These are phyloP conservation scores for Harlomillsia oculata DNA, from an alignment of 1,140 invertebrate genomes.

Conservation along the genomic window DNA sequence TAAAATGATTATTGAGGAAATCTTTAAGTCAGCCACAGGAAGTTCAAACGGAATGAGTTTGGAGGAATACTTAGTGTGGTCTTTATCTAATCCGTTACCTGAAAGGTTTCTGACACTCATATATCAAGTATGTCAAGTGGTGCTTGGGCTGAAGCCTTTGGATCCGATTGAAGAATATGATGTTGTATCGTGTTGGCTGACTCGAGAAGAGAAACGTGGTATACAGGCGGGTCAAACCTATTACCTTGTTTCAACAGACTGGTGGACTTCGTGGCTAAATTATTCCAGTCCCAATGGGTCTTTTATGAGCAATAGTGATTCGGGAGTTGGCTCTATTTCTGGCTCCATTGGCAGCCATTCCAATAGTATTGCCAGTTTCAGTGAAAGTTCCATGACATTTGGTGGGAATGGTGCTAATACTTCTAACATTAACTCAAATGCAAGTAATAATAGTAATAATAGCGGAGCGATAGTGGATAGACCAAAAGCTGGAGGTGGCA, in stretches of 20 bases:
- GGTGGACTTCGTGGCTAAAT: conserved; percentile 69
- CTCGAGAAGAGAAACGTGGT: conserved; percentile 60
- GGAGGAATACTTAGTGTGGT: conserved; percentile 78
- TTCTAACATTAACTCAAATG: neutral
- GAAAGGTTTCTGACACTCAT: conserved; percentile 63
- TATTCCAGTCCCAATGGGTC: conserved; percentile 44
- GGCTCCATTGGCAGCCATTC: conserved; percentile 28
- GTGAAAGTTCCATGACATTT: conserved; percentile 8
- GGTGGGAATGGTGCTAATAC: neutral
- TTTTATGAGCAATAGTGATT: conserved; percentile 33
- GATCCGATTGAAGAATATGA: conserved; percentile 67
- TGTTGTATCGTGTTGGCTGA: conserved; percentile 68
- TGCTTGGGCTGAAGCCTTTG: conserved; percentile 70
- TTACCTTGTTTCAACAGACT: conserved; percentile 71
- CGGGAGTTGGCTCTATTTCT: conserved; percentile 29
- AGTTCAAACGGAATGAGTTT: conserved; percentile 45
- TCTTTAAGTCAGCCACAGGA: conserved; percentile 38
- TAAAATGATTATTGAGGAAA: conserved; percentile 38
- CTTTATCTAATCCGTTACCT: conserved; percentile 57
- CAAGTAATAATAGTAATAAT: neutral
- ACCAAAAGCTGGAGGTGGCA: neutral
- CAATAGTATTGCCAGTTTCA: conserved; percentile 24
- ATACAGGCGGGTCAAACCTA: conserved; percentile 69
- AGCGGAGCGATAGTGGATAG: conserved; percentile 2
- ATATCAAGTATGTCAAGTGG: conserved; percentile 72